Base-by-base conservation (phyloP, 2,113 vertebrate species). In the Channa maculata region DNA sequence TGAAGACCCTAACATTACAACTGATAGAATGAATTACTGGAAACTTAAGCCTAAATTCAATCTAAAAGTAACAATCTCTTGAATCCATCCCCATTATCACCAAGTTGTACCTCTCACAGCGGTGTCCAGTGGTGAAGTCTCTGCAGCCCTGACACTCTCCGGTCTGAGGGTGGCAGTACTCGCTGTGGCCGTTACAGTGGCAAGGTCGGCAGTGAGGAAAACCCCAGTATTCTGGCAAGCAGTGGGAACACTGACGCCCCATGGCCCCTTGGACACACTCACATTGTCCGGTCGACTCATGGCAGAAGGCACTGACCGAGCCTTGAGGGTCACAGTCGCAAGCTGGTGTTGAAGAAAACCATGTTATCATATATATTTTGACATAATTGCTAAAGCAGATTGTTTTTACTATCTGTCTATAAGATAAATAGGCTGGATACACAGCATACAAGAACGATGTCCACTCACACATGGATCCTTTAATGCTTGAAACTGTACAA, bases 161-260 rank as follows among this genome's bases (percentile, higher is more conserved):
- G 0, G 93, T 97, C 75, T 93, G 93, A 0, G 92, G 83, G 87
- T 96, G 90, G 59, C 98, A 99, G 79, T 93, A 86, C 0, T 98
- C 96, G 0, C 96, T 94, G 0, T 99, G 97, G 41, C 96, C 95
- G 0, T 98, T 98, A 72, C 98, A 99, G 14, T 96, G 95, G 88
- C 98, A 99, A 8, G 91, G 91, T 43, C 96, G 93, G 88, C 98
- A 99, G 48, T 87, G 93, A 0, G 98, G 98, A 86, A 98, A 99
- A 60, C 97, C 97, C 98, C 98, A 99, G 88, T 95, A 95, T 1
- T 95, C 94, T 0, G 95, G 96, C 68, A 96, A 89, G 83, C 98
- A 99, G 65, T 86, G 93, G 87, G 97, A 95, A 5, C 98, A 99
- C 57, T 96, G 96, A 38, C 96, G 96, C 5, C 96, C 91, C 0